Conservation (phyloP, 1,140 invertebrate species). For the Ptiloglossa arizonensis region DNA sequence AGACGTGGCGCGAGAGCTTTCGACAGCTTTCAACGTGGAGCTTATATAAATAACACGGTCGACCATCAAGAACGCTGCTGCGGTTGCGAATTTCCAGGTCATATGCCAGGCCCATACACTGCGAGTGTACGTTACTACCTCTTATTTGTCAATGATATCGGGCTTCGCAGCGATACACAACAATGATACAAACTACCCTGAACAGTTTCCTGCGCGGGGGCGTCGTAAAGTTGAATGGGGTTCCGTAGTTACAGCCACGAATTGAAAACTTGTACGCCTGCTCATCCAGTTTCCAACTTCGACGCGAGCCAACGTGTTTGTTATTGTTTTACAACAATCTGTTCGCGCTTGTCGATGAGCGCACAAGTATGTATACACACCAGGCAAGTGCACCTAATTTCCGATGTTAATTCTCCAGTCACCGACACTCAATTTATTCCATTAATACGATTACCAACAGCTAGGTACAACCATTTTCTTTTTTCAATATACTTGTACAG, state of each 20-base stretch:
- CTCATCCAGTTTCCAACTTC: neutral
- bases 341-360: neutral
- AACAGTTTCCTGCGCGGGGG: neutral
- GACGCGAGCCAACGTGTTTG: neutral
- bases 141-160: conserved; percentile 42
- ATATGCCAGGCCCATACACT: conserved; percentile 1
- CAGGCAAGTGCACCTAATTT: too few relatives aligned
- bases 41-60: conserved; percentile 24
- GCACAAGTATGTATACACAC: too few relatives aligned
- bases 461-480: too few relatives aligned
- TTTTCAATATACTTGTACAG: too few relatives aligned
- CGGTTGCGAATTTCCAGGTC: neutral
- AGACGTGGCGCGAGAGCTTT: conserved; percentile 17
- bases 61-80: neutral
- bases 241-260: neutral
- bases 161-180: neutral
- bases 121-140: conserved; percentile 10
- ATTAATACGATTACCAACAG: too few relatives aligned
- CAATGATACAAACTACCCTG: conserved; percentile 14
- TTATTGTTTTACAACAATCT: neutral
- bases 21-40: conserved; percentile 11
- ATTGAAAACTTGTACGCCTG: neutral
- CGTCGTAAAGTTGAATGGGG: conserved; percentile 14
- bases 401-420: too few relatives aligned
- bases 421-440: too few relatives aligned